A percentile compares a stretch with the other conserved stretches of the same genome.
phyloP scores from a whole-genome alignment of 2,888 invertebrate species.

The Hypomecis atomaria region DNA sequence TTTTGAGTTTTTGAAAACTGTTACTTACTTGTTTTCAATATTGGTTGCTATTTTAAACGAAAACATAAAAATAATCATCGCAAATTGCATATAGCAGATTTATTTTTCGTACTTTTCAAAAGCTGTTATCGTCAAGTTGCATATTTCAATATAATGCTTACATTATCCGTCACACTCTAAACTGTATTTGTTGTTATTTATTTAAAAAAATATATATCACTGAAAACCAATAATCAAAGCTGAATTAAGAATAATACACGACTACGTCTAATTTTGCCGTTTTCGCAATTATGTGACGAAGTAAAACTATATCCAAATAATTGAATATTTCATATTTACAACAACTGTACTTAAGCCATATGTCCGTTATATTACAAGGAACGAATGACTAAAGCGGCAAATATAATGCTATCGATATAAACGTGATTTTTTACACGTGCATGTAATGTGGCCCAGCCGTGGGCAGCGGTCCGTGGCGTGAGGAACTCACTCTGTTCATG shows the following conservation, averaged over 20 bases:
- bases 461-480: conserved; percentile 34
- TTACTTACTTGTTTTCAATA: background rate
- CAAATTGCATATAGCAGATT: too few species aligned
- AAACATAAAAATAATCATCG: too few species aligned
- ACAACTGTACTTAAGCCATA: conserved; percentile 27
- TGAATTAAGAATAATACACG: too few species aligned
- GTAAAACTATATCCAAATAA: conserved; percentile 12
- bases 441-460: conserved; percentile 37
- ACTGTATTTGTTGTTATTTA: too few species aligned
- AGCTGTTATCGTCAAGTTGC: too few species aligned
- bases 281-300: background rate
- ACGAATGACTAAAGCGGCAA: conserved; percentile 25
- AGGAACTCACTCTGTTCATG: conserved; percentile 40
- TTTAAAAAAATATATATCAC: too few species aligned
- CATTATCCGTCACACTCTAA: too few species aligned
- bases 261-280: background rate
- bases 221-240: too few species aligned
- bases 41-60: too few species aligned
- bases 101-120: too few species aligned
- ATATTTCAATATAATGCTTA: too few species aligned
- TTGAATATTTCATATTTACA: conserved; percentile 5
- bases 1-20: conserved; percentile 18
- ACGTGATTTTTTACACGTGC: conserved; percentile 45
- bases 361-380: conserved; percentile 25
- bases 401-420: conserved; percentile 28